phyloP scores from a whole-genome alignment of 2,797 vertebrate species.

The Limosa lapponica region DNA sequence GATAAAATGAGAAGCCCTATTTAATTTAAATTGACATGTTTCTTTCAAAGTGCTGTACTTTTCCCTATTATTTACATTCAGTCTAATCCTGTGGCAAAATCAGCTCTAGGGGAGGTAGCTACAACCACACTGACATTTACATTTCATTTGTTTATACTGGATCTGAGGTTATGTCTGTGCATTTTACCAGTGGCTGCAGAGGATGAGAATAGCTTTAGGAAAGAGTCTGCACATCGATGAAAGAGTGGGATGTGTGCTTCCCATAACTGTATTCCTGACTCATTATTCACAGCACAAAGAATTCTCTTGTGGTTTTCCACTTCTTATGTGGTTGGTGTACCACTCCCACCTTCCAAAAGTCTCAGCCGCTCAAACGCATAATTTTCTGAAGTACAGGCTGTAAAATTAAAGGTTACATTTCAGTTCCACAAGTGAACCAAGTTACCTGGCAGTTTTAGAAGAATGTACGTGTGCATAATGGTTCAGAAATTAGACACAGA shows the following conservation, averaged over 20 bases:
- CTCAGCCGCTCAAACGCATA: constrained; percentile 37
- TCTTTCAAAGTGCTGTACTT: constrained; percentile 25
- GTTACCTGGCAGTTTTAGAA: constrained; percentile 46
- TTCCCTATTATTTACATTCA: constrained; percentile 39
- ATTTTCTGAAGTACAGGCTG: constrained; percentile 65
- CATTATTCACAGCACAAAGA: constrained; percentile 48
- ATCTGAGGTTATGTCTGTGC: constrained; percentile 27
- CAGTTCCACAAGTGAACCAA: constrained; percentile 11
- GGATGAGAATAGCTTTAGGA: constrained; percentile 59
- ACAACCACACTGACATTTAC: constrained; percentile 30
- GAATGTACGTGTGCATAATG: background rate
- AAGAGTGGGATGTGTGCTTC: constrained; percentile 44
- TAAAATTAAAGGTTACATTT: constrained; percentile 63
- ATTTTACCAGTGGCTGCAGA: constrained; percentile 38
- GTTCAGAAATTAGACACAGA: background rate
- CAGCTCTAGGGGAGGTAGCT: constrained; percentile 5
- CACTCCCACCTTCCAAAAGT: constrained; percentile 58
- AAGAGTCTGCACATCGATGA: constrained; percentile 8
- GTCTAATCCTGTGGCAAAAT: constrained; percentile 26
- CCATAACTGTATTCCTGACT: constrained; percentile 46
- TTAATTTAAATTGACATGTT: constrained; percentile 22
- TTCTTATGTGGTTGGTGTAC: constrained; percentile 51
- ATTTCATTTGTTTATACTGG: constrained; percentile 43
- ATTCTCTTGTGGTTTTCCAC: constrained; percentile 45
- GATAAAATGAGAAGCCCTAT: constrained; percentile 18